Evolutionary conservation across 2,113 vertebrate genomes (phyloP), one percentile per base, ranked within the genome.

Genomic region (Bettongia penicillata): DNA sequence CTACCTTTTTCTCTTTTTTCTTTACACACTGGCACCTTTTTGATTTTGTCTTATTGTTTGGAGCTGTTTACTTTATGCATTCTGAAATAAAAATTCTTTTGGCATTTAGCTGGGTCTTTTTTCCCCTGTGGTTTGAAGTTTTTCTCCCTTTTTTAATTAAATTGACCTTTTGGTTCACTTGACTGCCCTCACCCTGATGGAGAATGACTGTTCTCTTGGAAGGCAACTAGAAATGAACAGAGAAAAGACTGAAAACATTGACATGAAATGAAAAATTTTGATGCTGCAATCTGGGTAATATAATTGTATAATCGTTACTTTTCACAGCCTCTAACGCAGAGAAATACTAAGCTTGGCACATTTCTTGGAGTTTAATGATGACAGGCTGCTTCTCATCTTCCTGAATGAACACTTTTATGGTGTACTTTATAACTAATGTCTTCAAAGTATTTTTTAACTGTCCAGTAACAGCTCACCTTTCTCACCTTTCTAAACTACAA

Each of bases 131-230:
- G 97, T 93, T 92, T 91, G 98, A 97, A 98, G 97, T 96, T 98
- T 98, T 95, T 98, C 97, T 98, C 96, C 96, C 95, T 92, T 97
- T 98, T 98, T 99, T 99, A 99, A 99, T 99, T 99, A 99, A 98
- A 97, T 95, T 98, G 98, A 99, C 98, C 98, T 98, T 99, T 99
- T 96, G 61, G 96, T 98, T 99, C 97, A 98, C 97, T 98, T 98
- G 96, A 93, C 96, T 98, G 97, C 98, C 98, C 98, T 98, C 97
- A 98, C 97, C 98, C 97, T 98, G 98, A 98, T 97, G 98, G 98
- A 98, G 96, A 98, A 97, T 97, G 97, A 97, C 98, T 98, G 89
- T 93, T 98, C 53, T 98, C 94, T 98, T 97, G 94, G 96, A 98
- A 97, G 92, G 93, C 95, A 97, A 97, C 94, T 93, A 96, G 95